Evolutionary conservation across 2,888 invertebrate genomes (phyloP), one percentile per base, ranked within the genome.

Genomic region (Lasioglossum zephyrum): DNA sequence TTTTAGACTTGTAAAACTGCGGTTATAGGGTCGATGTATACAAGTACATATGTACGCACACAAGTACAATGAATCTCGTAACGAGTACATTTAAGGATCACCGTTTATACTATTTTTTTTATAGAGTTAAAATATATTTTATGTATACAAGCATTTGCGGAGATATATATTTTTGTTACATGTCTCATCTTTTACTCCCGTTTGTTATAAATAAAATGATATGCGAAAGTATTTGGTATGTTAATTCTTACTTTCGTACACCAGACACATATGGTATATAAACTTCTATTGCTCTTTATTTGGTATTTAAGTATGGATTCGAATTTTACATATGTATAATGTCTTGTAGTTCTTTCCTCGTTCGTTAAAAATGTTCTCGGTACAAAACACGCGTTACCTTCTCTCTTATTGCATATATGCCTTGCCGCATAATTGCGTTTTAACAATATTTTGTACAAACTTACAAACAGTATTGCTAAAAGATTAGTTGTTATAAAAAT

Each of bases 401-500:
- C 49, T 47, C 44, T 49, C 60, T 47, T 83, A 83, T 82, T 77
- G 77, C 79, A 72, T 53, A 57, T n/a, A 73, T 73, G 57, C 26
- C 22, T 49, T 16, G 44, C 41, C 31, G 53, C 57, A 57, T 57
- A 72, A 22, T 63, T 63, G 73, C 18, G 13, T 36, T 76, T 75
- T 60, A 80, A 80, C 70, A 80, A 57, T 70, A 53, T 49, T 44
- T 57, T 31, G 70, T 73, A 69, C 47, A 78, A 74, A 79, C 53
- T 81, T 26, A 57, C 75, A 83, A 84, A 84, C 73, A 80, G 69
- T 88, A 88, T 88, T 84, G 83, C 86, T 85, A 77, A 13, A 85
- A 26, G 49, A 66, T 82, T 78, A 84, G 73, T 73, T 16, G 5
- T 87, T 87, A 86, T 36, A 87, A 87, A 84, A 87, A 87, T 87